Percentiles rank a stretch among this genome's conserved stretches.
phyloP scores from a whole-genome alignment of 92 coral and sea anemone species.

The Nematostella vectensis region DNA sequence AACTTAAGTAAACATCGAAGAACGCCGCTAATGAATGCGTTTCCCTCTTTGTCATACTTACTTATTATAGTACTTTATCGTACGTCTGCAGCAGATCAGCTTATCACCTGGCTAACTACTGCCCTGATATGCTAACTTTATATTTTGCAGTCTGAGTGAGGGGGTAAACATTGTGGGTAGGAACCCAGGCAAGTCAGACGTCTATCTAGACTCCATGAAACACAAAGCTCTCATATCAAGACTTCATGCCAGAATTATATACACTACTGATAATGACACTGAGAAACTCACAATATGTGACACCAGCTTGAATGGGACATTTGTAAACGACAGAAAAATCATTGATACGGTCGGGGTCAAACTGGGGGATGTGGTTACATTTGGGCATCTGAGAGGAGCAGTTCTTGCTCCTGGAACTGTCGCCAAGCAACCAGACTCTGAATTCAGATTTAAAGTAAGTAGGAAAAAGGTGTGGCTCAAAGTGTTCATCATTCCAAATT shows the following conservation, averaged over 20 bases:
- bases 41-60: no score
- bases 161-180: constrained; percentile 77
- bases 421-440: constrained; percentile 67
- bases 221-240: constrained; percentile 83
- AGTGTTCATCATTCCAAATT: no score
- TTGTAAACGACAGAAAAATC: constrained; percentile 70
- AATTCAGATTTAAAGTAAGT: constrained; percentile 76
- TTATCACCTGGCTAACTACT: no score
- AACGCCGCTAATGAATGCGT: no score
- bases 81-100: no score
- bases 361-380: constrained; percentile 80
- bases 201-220: constrained; percentile 71
- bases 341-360: constrained; percentile 49
- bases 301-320: constrained; percentile 93
- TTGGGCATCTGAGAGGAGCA: constrained; percentile 87
- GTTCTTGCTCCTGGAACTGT: constrained; percentile 50
- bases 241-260: constrained; percentile 80
- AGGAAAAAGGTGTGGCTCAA: no score
- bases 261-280: constrained; percentile 27
- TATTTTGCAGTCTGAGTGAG: constrained; percentile 47
- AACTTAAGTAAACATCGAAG: no score
- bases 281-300: constrained; percentile 58
- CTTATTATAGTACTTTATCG: no score
- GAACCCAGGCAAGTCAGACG: constrained; percentile 54
- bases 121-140: background rate